These are phyloP conservation scores for Diceros bicornis DNA, from an alignment of 2,797 vertebrate species.

Conservation along the genomic window DNA sequence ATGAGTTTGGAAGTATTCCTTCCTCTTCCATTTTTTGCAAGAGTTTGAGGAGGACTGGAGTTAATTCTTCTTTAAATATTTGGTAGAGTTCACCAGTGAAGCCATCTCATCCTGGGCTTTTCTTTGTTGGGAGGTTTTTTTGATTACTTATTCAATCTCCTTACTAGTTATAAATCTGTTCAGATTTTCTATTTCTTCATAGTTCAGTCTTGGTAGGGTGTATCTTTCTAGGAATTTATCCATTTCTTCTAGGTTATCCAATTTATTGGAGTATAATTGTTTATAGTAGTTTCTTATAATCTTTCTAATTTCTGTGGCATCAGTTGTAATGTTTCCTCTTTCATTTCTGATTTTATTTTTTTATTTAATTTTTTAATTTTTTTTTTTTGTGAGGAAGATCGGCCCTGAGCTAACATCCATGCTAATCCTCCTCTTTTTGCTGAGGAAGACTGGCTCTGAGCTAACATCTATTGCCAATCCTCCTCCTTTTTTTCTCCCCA, in stretches of 20 bases:
- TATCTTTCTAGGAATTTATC: background rate
- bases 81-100: background rate
- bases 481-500: too few relatives aligned
- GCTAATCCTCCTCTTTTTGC: too few relatives aligned
- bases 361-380: too few relatives aligned
- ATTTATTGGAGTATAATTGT: background rate
- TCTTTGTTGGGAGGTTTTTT: background rate
- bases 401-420: too few relatives aligned
- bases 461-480: too few relatives aligned
- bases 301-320: background rate
- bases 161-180: background rate
- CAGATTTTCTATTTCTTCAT: background rate
- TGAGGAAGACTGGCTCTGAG: too few relatives aligned
- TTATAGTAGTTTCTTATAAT: background rate
- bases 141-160: background rate
- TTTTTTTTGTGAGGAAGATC: too few relatives aligned
- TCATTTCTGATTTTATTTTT: background rate
- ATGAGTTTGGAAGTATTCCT: background rate
- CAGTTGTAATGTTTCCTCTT: background rate
- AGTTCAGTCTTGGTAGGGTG: background rate
- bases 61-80: background rate
- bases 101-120: background rate
- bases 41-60: background rate
- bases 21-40: background rate
- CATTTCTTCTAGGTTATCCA: background rate